Conservation (phyloP, 2,797 vertebrate genomes). For the Propithecus perrieri region DNA sequence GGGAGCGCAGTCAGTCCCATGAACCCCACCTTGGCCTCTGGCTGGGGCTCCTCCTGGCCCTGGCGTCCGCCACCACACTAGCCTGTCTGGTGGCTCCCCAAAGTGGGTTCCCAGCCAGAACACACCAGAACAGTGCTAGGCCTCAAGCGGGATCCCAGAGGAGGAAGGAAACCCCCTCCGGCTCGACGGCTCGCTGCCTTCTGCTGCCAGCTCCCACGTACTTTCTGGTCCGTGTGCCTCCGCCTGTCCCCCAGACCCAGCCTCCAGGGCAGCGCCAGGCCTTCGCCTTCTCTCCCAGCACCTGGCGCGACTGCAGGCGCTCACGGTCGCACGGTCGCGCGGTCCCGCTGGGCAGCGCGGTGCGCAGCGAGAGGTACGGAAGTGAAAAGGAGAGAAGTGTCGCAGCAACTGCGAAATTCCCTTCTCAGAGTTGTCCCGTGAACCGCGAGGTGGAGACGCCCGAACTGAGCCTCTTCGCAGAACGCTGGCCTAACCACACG, state of each 20-base stretch:
- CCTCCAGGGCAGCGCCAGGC: neutral
- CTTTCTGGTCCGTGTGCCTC: neutral
- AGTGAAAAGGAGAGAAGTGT: neutral
- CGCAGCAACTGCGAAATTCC: neutral
- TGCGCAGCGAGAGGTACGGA: neutral
- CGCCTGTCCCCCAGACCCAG: neutral
- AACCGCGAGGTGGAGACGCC: rapidly evolving
- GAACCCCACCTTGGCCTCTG: neutral
- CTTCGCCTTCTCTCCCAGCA: neutral
- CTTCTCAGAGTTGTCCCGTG: no score
- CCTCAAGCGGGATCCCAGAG: no score
- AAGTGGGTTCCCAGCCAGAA: no score
- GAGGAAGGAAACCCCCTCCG: no score
- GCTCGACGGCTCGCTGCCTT: no score
- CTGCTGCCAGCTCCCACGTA: no score
- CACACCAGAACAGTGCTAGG: no score
- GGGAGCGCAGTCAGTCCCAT: rapidly evolving
- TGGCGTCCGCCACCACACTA: no score
- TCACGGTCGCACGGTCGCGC: neutral
- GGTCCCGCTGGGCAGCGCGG: rapidly evolving
- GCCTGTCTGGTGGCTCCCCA: no score
- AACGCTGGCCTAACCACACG: no score
- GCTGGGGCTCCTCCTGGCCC: neutral
- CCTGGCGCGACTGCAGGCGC: rapidly evolving
- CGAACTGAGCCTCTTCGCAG: no score